These are phyloP conservation scores for Chloromyia formosa DNA, from an alignment of 2,888 invertebrate species.

Conservation along the genomic window DNA sequence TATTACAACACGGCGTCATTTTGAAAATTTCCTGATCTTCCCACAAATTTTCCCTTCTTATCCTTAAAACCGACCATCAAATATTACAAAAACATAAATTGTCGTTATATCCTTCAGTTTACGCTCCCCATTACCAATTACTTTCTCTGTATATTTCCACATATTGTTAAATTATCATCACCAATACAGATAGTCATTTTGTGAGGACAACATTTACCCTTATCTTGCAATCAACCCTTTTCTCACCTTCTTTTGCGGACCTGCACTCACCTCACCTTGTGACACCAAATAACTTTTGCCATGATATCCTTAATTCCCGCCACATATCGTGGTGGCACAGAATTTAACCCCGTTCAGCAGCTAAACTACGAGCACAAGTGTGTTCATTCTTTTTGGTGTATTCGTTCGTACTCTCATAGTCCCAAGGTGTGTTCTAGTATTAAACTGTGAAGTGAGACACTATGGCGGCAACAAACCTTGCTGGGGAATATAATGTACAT, in stretches of 20 bases:
- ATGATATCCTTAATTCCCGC: conserved; percentile 11
- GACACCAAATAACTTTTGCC: conserved; percentile 5
- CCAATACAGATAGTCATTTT: background rate
- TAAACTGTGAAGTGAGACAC: conserved; percentile 17
- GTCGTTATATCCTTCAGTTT: too few species aligned
- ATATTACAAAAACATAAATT: too few species aligned
- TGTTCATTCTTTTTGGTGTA: conserved; percentile 37
- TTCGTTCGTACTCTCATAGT: background rate
- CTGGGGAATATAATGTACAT: conserved; percentile 8
- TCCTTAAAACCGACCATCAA: too few species aligned
- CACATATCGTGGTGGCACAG: conserved; percentile 9
- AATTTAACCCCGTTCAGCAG: conserved; percentile 38
- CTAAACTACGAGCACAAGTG: background rate
- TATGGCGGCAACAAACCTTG: conserved; percentile 7
- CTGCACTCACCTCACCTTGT: conserved; percentile 2
- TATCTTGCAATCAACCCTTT: conserved; percentile 12
- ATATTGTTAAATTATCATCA: conserved; percentile 20
- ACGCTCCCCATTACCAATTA: background rate
- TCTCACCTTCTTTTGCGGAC: background rate
- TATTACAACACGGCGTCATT: too few species aligned
- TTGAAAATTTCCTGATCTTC: too few species aligned
- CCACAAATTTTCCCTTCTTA: too few species aligned
- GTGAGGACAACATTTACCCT: background rate
- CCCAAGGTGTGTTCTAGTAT: conserved; percentile 18
- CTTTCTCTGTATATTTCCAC: background rate